These are phyloP conservation scores for Nomada flava DNA, from an alignment of 2,888 invertebrate genomes.

Conservation along the genomic window DNA sequence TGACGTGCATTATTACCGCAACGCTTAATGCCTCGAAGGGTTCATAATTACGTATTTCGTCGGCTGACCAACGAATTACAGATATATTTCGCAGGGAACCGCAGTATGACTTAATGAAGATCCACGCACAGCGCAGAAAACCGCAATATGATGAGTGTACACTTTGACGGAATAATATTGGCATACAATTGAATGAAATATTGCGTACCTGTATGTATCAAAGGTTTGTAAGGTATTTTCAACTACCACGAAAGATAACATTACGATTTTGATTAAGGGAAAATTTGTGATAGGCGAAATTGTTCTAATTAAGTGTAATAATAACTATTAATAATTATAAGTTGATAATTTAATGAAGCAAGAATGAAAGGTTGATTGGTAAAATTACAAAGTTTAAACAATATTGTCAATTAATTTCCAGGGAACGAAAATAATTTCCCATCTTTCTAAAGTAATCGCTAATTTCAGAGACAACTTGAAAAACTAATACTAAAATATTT, in stretches of 20 bases:
- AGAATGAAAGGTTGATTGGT: no score
- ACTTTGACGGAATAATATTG: slow-evolving; percentile 57
- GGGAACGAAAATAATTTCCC: no score
- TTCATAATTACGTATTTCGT: slow-evolving; percentile 55
- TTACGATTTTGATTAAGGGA: no score
- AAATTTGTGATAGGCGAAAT: no score
- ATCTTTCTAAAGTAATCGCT: no score
- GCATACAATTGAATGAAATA: slow-evolving; percentile 53
- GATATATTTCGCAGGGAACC: slow-evolving; percentile 54
- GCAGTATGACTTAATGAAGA: slow-evolving; percentile 69
- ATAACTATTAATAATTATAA: no score
- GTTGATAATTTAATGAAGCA: no score
- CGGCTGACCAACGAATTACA: slow-evolving; percentile 57
- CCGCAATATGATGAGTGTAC: slow-evolving; percentile 59
- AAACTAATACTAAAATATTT: no score
- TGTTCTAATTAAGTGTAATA: no score
- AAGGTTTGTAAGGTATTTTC: slow-evolving; percentile 3
- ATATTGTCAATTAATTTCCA: no score
- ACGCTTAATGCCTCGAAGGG: slow-evolving; percentile 31
- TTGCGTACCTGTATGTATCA: slow-evolving; percentile 28
- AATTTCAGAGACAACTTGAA: no score
- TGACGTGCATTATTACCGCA: background rate
- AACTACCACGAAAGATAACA: background rate
- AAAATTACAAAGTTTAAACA: no score
- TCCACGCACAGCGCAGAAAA: slow-evolving; percentile 59